phyloP scores from a whole-genome alignment of 2,888 invertebrate species.

The Pardosa pseudoannulata region DNA sequence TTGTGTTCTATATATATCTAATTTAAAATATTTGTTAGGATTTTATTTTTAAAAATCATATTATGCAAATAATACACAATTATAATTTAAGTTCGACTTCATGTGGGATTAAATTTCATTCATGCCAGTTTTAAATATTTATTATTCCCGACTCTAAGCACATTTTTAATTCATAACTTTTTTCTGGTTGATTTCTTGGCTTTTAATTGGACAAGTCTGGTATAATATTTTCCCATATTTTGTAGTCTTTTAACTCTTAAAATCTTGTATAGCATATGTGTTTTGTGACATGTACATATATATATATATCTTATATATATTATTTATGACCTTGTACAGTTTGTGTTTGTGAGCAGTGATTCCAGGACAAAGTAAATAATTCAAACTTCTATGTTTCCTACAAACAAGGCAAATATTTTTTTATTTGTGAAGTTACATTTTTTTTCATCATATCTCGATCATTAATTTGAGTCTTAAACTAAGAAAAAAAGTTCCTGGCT shows the following conservation, averaged over 20 bases:
- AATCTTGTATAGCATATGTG: slow-evolving; percentile 39
- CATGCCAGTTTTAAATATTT: too few species aligned
- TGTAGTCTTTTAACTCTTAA: slow-evolving; percentile 52
- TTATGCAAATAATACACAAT: too few species aligned
- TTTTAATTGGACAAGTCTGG: neutral
- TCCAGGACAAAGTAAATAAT: slow-evolving; percentile 31
- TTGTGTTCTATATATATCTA: too few species aligned
- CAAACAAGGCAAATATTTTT: neutral
- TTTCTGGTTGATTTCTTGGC: neutral
- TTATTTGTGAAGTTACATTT: neutral
- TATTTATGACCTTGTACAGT: slow-evolving; percentile 69
- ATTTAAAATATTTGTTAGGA: too few species aligned
- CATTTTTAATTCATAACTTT: too few species aligned
- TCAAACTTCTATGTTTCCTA: neutral
- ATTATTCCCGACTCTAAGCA: too few species aligned
- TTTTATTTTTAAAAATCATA: too few species aligned
- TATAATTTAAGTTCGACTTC: too few species aligned
- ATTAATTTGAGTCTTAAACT: neutral
- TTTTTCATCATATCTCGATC: neutral
- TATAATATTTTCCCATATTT: neutral
- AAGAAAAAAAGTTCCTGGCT: neutral
- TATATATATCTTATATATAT: slow-evolving; percentile 27
- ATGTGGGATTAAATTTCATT: too few species aligned
- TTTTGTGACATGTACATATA: slow-evolving; percentile 20
- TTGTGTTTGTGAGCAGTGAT: slow-evolving; percentile 29